Evolutionary conservation across 2,113 vertebrate species (phyloP).

Genomic region (Corythaeola cristata): DNA sequence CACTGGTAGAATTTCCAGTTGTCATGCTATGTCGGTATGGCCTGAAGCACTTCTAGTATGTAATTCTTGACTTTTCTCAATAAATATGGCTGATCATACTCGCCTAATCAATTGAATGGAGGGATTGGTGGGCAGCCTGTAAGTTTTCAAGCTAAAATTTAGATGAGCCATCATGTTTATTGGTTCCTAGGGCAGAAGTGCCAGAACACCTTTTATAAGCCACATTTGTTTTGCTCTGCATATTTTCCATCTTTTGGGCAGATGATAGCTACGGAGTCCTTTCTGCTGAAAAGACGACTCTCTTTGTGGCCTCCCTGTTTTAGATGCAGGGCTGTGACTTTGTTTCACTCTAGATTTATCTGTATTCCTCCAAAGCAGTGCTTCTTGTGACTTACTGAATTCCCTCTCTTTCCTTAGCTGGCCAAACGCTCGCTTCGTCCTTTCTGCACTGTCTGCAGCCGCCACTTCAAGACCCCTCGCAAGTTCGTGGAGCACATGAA

Average conservation of each 20-base stretch:
- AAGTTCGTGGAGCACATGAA: constrained; percentile 95
- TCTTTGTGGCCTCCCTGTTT: neutral
- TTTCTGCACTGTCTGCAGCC: constrained; percentile 90
- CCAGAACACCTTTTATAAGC: neutral
- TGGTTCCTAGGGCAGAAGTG: neutral
- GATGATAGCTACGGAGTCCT: neutral
- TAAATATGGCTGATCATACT: neutral
- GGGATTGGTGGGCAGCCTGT: neutral
- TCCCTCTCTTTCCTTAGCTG: constrained; percentile 70
- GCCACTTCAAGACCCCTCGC: constrained; percentile 89
- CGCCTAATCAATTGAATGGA: neutral
- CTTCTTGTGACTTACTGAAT: neutral
- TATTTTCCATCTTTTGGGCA: neutral
- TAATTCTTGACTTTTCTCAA: neutral
- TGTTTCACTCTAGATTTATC: neutral
- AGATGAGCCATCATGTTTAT: neutral
- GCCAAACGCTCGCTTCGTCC: constrained; percentile 84
- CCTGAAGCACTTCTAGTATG: neutral
- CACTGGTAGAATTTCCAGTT: neutral
- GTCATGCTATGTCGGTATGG: neutral
- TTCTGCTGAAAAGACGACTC: neutral
- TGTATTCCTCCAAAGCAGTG: neutral
- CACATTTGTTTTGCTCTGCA: neutral
- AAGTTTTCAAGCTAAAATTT: neutral
- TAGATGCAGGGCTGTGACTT: neutral